Base-by-base conservation (phyloP, 2,113 vertebrate genomes). In the Zosterops lateralis region DNA sequence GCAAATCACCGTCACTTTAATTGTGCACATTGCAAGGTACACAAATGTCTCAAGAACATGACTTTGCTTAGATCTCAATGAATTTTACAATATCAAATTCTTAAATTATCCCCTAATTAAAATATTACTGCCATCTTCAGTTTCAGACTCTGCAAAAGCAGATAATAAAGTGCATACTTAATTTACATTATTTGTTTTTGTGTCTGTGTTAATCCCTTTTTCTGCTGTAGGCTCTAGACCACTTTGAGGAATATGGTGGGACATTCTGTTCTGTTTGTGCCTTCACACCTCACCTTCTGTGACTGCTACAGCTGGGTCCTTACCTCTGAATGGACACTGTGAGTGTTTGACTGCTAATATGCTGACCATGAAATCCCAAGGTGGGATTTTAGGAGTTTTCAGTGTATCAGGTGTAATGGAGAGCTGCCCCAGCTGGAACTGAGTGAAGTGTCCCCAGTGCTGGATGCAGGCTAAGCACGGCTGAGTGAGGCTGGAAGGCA, bases 341-440 rank as follows among this genome's bases (percentile, higher is more conserved):
- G 51, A 76, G 32, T 7, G 6, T 25, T 72, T 56, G 38, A 51
- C 12, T 66, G 29, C 70, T 50, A 3, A 32, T 22, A 5, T 2
- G 12, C 53, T 62, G 29, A 24, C 44, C 28, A 18, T n/a, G 36
- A 26, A 62, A 48, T 32, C 3, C n/a, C 65, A 22, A 24, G 31
- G 47, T 13, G n/a, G 50, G 22, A 24, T 36, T 72, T 36, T 12
- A 31, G 54, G 58, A 28, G 38, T 2, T 51, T 25, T 13, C 44
- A 36, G 0, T 31, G 3, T 10, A 3, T 17, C 10, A 18, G 31
- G 5, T 29, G 4, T 17, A 26, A 22, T 11, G 32, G 40, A 36
- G 53, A 62, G 25, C 47, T 77, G 31, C 12, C 58, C 48, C 18
- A 56, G 22, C 6, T 5, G 32, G 51, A 57, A 11, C 10, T 5